A percentile compares a stretch with the other conserved stretches of the same genome.
phyloP scores from a whole-genome alignment of 2,888 invertebrate species.

The Synergus japonicus region DNA sequence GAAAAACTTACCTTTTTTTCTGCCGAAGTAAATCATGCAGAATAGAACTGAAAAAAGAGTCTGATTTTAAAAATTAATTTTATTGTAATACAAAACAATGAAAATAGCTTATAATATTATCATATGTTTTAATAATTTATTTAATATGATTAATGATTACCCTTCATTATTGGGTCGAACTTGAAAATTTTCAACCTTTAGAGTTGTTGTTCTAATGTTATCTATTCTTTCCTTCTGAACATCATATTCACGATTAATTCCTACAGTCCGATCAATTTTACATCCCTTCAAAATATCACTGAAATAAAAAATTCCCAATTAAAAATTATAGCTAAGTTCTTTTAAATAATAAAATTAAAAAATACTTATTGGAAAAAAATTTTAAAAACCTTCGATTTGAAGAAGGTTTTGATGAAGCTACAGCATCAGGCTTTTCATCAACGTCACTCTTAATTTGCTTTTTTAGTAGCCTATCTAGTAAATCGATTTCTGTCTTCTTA shows the following conservation, averaged over 20 bases:
- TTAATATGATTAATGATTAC: not conserved
- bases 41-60: not conserved
- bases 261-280: slow-evolving; percentile 81
- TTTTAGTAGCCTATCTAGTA: slow-evolving; percentile 84
- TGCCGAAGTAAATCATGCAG: not conserved
- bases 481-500: slow-evolving; percentile 85
- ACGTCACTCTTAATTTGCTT: slow-evolving; percentile 47
- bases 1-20: not conserved
- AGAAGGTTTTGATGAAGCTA: slow-evolving; percentile 31
- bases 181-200: slow-evolving; percentile 20
- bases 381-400: slow-evolving; percentile 48
- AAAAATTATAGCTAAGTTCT: slow-evolving; percentile 29
- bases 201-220: slow-evolving; percentile 4
- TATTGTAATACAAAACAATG: not conserved
- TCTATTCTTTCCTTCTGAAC: slow-evolving; percentile 74
- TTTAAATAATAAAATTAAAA: not conserved
- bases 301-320: slow-evolving; percentile 58
- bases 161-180: not conserved
- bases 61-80: not conserved
- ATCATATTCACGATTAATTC: slow-evolving; percentile 70
- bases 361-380: not conserved
- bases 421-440: slow-evolving; percentile 6
- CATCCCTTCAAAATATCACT: slow-evolving; percentile 87
- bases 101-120: not conserved
- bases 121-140: not conserved